Conservation (phyloP, 2,797 vertebrate species). For the Chelidonichthys spinosus region DNA sequence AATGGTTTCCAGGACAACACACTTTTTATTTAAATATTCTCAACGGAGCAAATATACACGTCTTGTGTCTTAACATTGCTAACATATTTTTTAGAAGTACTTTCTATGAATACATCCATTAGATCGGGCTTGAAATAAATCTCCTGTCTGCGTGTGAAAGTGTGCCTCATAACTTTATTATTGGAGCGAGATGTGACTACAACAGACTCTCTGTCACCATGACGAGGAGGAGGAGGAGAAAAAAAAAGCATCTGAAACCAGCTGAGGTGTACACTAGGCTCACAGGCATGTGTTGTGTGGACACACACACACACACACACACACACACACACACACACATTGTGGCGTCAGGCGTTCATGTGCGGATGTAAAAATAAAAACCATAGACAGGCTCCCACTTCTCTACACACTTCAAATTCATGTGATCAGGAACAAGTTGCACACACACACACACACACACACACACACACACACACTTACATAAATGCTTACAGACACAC, state of each 20-base stretch:
- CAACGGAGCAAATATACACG: not conserved
- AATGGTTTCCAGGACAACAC: not conserved
- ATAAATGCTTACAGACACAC: slow-evolving; percentile 53
- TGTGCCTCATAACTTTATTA: slow-evolving; percentile 59
- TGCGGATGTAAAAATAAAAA: slow-evolving; percentile 74
- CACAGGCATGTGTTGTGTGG: slow-evolving; percentile 54
- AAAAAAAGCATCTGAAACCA: slow-evolving; percentile 60
- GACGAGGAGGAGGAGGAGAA: slow-evolving; percentile 20
- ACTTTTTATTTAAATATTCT: not conserved
- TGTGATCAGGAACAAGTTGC: slow-evolving; percentile 37
- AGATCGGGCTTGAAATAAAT: slow-evolving; percentile 30
- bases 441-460: slow-evolving; percentile 3
- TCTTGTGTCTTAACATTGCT: not conserved
- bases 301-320: slow-evolving; percentile 9
- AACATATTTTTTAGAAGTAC: not conserved
- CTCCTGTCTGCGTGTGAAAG: slow-evolving; percentile 31
- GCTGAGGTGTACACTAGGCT: slow-evolving; percentile 48
- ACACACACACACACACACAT: slow-evolving; percentile 28
- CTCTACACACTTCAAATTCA: slow-evolving; percentile 43
- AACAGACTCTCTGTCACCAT: slow-evolving; percentile 68
- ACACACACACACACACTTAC: not conserved
- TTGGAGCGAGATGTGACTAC: slow-evolving; percentile 60
- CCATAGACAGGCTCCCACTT: slow-evolving; percentile 43
- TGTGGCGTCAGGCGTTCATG: slow-evolving; percentile 43
- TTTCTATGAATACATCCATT: slow-evolving; percentile 21